Percentiles rank a stretch among this genome's conserved stretches.
Evolutionary conservation across 2,797 vertebrate genomes (phyloP).

Genomic region (Esox lucius): DNA sequence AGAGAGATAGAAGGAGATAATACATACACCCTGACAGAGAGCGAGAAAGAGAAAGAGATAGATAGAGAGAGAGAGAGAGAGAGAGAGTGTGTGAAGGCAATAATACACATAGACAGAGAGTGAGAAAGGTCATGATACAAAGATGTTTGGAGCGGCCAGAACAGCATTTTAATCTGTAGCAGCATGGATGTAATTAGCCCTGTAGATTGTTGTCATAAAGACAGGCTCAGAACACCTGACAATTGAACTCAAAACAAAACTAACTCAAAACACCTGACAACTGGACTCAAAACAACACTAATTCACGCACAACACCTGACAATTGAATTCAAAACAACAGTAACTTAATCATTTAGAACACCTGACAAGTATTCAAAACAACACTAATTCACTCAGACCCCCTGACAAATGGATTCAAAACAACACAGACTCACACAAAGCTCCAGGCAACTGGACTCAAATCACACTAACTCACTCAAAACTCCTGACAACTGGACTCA

Average conservation of each 20-base stretch:
- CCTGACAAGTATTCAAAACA: neutral
- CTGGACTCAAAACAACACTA: neutral
- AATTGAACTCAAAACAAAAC: neutral
- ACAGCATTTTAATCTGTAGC: slow-evolving; percentile 51
- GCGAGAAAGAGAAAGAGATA: slow-evolving; percentile 1
- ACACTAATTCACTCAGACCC: too few relatives aligned
- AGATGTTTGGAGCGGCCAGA: slow-evolving; percentile 40
- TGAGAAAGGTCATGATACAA: slow-evolving; percentile 33
- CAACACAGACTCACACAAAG: too few relatives aligned
- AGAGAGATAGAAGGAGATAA: too few relatives aligned
- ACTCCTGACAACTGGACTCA: too few relatives aligned
- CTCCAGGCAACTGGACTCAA: neutral
- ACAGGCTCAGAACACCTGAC: slow-evolving; percentile 20
- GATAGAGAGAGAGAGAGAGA: too few relatives aligned
- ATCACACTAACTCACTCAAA: slow-evolving; percentile 33
- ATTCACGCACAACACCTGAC: too few relatives aligned
- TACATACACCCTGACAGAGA: neutral
- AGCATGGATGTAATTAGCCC: slow-evolving; percentile 53
- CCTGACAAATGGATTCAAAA: neutral
- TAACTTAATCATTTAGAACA: slow-evolving; percentile 11
- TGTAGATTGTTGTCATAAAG: slow-evolving; percentile 28
- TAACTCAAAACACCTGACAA: slow-evolving; percentile 11
- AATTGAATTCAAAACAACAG: slow-evolving; percentile 22
- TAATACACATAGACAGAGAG: slow-evolving; percentile 18
- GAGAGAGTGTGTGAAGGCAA: too few relatives aligned